Evolutionary conservation across 2,797 vertebrate genomes (phyloP), one percentile per base, ranked within the genome.

Genomic region (Gambelia wislizenii): DNA sequence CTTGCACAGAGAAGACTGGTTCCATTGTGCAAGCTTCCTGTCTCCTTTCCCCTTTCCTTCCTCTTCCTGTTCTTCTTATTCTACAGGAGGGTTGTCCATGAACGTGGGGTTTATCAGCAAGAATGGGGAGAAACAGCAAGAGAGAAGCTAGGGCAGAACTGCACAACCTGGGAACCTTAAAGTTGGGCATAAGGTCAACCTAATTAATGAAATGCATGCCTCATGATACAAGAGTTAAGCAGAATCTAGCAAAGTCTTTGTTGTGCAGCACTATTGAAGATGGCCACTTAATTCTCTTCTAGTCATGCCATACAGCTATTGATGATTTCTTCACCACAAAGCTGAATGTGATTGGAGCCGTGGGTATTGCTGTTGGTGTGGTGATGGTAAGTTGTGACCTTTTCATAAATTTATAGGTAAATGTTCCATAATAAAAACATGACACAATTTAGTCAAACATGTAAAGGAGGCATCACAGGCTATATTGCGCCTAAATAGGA

Each of bases 311-410:
- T 6, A 47, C 91, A 2, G 98, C 97, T 86, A 99, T 99, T 13
- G 96, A 98, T 0, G 97, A 98, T 0, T 97, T 99, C 93, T 99
- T 99, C 91, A 96, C 98, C 86, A 98, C 97, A 75, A 99, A 99
- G 90, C 94, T 99, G 75, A 98, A 99, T 83, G 97, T 99, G 93
- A 98, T 99, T 0, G 98, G 98, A 88, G 98, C 98, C 0, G 97
- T 98, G 59, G 99, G 98, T 83, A 97, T 99, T 61, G 96, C 97
- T 74, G 98, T 99, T n/a, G 98, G 98, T 0, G 94, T 99, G 47
- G 95, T 99, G 92, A 98, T 99, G 98, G 99, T 99, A 94, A 97
- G 98, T 94, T 85, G n/a, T 1, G 33, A 6, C 10, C 5, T 36
- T 47, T 47, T 47, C 20, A 22, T 42, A 33, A 20, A 8, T 5